Evolutionary conservation across 2,888 invertebrate genomes (phyloP), one percentile per base, ranked within the genome.

Genomic region (Seladonia tumulorum): DNA sequence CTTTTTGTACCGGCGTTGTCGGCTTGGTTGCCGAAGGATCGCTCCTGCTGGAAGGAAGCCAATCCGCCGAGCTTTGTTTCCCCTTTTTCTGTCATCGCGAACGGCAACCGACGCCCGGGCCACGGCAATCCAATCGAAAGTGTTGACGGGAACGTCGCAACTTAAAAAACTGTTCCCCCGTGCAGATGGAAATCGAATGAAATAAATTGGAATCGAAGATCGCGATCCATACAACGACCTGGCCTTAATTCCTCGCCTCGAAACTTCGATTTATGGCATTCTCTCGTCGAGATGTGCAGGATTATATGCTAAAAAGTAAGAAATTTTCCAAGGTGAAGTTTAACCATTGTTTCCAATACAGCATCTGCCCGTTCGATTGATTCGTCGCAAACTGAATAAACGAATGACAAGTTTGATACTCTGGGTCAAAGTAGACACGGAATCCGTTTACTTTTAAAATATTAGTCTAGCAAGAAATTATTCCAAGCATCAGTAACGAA

Each of bases 31-130:
- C 29, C 49, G 49, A 80, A 63, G 82, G 76, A 79, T 74, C 86
- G 79, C 49, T 60, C 47, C 49, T 7, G 76, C 75, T 91, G 90
- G 91, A 88, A 82, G 60, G 47, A 71, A 87, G 90, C 90, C 91
- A 90, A 88, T 88, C 78, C 76, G 22, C 47, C 5, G 63, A 70
- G 77, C 63, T 72, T 79, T 87, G 83, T 79, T 76, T 87, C 77
- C 63, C 66, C 71, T 85, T 68, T 68, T 39, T 35, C 35, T 87
- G 57, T 79, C 75, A 53, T 70, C 22, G 39, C 63, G 53, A 79
- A 79, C 29, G 35, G 63, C n/a, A 60, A 42, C 47, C n/a, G 47
- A 66, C 72, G 72, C 71, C 66, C 16, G 57, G 75, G 71, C 53
- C 29, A 66, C 47, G 77, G 72, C 87, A 87, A 87, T 87, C 76